Evolutionary conservation across 2,113 vertebrate genomes (phyloP), one percentile per base, ranked within the genome.

Genomic region (Gymnogyps californianus): DNA sequence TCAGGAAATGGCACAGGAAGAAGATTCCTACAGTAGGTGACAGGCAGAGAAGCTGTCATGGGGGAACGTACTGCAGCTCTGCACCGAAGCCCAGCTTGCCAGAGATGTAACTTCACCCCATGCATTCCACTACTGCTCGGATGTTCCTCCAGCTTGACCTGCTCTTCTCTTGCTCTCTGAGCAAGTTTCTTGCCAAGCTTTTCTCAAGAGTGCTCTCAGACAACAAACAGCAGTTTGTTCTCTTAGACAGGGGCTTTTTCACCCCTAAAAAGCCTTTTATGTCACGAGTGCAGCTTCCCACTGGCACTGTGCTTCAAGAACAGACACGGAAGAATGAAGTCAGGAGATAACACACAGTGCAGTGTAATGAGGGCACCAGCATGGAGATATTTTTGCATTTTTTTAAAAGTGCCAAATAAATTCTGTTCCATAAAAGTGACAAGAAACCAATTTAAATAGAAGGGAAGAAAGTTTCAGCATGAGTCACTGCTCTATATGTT

Each of bases 351-450:
- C 31, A 49, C 46, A 62, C 31, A 70, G 38, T 59, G n/a, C 81
- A 77, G 55, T 69, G 44, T 64, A 84, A 85, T 32, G 36, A 96
- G 87, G 78, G 93, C 91, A 93, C 49, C 91, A 93, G 54, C 24
- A 67, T 64, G 71, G 75, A 96, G 95, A 97, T 19, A 77, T 54
- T 95, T 96, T 79, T 95, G 55, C 49, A 72, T 88, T 75, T 81
- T 57, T 59, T 11, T 17, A 31, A 38, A 95, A 95, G 69, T 22
- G 72, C 51, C 69, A 92, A 57, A 96, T 97, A 98, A 97, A 98
- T 97, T 94, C 85, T 86, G 71, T 94, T 89, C 90, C 77, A 96
- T 97, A 97, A 97, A 98, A 97, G 91, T 96, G 95, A 93, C 87
- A 97, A 89, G 79, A 97, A 96, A 61, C 55, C 70, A 93, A 92